Evolutionary conservation across 2,888 invertebrate genomes (phyloP).

Genomic region (Ophion obscuratus): DNA sequence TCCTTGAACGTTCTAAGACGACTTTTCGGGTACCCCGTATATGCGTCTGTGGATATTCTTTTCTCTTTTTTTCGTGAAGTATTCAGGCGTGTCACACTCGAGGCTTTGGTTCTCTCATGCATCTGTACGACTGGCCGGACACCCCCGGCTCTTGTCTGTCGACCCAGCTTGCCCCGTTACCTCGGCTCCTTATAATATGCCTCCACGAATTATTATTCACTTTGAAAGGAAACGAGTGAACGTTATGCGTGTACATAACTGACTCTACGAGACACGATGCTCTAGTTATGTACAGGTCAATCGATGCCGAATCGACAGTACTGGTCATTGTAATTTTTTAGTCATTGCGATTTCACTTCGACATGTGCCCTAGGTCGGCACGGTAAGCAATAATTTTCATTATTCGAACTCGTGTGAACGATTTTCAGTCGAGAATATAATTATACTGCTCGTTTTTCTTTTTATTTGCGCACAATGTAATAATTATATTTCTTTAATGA

Average conservation of each 20-base stretch:
- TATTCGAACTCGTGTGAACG: not conserved
- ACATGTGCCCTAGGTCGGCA: not conserved
- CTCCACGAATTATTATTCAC: conserved; percentile 68
- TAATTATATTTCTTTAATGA: too few relatives aligned
- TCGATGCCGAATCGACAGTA: not conserved
- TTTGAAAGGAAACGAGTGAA: conserved; percentile 63
- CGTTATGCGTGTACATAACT: conserved; percentile 40
- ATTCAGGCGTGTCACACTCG: conserved; percentile 65
- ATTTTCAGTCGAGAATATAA: not conserved
- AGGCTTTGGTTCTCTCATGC: conserved; percentile 66
- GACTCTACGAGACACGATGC: conserved; percentile 29
- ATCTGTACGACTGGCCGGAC: conserved; percentile 57
- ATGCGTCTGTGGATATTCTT: not conserved
- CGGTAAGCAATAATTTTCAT: not conserved
- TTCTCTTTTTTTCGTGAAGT: conserved; percentile 29
- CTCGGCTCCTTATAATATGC: conserved; percentile 44
- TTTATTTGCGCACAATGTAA: not conserved
- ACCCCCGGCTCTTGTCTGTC: conserved; percentile 54
- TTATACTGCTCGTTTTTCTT: not conserved
- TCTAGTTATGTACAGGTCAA: conserved; percentile 8
- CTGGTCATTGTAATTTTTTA: not conserved
- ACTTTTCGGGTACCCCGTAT: not conserved
- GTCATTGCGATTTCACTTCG: not conserved
- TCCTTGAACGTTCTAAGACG: not conserved
- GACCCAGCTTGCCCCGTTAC: conserved; percentile 46